Conservation (phyloP, 2,797 vertebrate genomes). For the Chiloscyllium punctatum region DNA sequence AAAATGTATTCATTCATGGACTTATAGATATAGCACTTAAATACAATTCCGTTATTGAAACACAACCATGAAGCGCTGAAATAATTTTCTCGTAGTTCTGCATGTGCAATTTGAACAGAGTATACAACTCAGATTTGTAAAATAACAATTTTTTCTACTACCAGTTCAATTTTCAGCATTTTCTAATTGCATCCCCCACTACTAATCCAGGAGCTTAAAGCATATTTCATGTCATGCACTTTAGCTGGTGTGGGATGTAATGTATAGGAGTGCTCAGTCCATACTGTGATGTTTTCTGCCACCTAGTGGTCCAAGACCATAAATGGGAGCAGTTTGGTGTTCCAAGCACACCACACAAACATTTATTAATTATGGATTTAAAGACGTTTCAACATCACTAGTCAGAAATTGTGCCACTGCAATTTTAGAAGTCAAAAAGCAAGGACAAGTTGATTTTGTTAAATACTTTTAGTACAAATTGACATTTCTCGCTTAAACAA, state of each 20-base stretch:
- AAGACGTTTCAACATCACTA: neutral
- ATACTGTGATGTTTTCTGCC: conserved; percentile 12
- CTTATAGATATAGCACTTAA: neutral
- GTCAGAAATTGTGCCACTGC: neutral
- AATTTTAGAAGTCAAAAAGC: neutral
- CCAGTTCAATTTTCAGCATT: neutral
- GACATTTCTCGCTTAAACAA: neutral
- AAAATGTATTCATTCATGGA: neutral
- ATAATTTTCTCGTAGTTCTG: neutral
- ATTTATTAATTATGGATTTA: neutral
- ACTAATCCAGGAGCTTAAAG: neutral
- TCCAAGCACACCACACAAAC: neutral
- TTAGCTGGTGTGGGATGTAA: neutral
- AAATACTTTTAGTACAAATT: neutral
- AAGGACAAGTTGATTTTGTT: neutral
- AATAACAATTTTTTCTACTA: neutral
- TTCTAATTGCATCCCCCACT: neutral
- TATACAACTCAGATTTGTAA: neutral
- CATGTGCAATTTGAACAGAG: neutral
- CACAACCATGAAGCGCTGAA: neutral
- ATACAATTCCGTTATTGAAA: neutral
- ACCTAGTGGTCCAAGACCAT: conserved; percentile 10
- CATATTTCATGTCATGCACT: neutral
- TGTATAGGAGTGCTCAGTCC: neutral
- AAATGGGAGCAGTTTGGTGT: neutral